Evolutionary conservation across 2,797 vertebrate genomes (phyloP).

Genomic region (Falco rusticolus): DNA sequence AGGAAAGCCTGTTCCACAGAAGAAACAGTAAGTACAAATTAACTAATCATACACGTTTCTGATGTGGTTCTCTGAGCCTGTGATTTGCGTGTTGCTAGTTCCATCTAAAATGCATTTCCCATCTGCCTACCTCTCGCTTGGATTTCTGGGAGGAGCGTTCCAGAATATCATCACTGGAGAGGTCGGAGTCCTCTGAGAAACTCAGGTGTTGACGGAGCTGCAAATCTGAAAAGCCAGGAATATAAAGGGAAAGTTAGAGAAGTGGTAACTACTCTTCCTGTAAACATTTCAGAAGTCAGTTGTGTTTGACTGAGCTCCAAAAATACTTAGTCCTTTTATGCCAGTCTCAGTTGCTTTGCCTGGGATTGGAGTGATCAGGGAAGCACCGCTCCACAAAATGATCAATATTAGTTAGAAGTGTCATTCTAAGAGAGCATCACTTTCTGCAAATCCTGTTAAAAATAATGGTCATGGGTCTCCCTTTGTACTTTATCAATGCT

Average conservation of each 20-base stretch:
- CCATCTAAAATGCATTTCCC: background rate
- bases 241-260: background rate
- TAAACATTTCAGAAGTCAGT: background rate
- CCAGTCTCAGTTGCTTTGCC: background rate
- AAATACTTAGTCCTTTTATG: background rate
- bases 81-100: background rate
- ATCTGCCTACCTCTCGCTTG: constrained; percentile 86
- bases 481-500: background rate
- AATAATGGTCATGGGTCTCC: background rate
- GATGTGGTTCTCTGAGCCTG: background rate
- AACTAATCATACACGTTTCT: background rate
- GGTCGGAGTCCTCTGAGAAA: constrained; percentile 96
- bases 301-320: background rate
- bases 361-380: background rate
- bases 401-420: background rate
- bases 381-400: background rate
- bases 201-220: constrained; percentile 90
- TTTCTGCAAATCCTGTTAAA: background rate
- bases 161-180: constrained; percentile 94
- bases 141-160: constrained; percentile 95
- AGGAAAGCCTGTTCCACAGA: background rate
- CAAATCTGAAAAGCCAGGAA: constrained; percentile 77
- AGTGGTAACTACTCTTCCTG: background rate
- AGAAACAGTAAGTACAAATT: background rate
- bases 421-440: background rate